Conservation (phyloP, 2,113 vertebrate species). For the Labeo rohita region DNA sequence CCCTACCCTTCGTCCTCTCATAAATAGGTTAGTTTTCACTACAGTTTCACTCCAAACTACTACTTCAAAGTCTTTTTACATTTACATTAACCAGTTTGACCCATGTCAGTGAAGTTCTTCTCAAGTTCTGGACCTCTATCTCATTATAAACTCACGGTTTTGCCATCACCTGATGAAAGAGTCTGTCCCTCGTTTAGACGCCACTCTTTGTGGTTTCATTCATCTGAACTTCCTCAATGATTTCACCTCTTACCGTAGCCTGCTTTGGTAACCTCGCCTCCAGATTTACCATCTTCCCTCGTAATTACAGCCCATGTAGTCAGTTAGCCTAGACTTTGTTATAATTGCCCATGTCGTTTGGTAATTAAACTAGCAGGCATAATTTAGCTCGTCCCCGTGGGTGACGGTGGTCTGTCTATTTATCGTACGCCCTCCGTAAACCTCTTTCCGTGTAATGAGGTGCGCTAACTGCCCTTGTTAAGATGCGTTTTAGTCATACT, state of each 20-base stretch:
- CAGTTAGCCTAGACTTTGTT: slow-evolving; percentile 47
- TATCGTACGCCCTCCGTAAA: slow-evolving; percentile 44
- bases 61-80: background rate
- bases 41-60: background rate
- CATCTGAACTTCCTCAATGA: background rate
- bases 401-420: slow-evolving; percentile 59
- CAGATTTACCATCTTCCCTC: background rate
- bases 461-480: slow-evolving; percentile 64
- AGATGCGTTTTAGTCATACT: slow-evolving; percentile 42
- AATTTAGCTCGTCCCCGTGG: slow-evolving; percentile 55
- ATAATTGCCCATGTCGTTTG: slow-evolving; percentile 56
- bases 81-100: background rate
- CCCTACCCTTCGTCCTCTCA: background rate
- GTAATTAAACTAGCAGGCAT: slow-evolving; percentile 60
- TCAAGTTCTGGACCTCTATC: background rate
- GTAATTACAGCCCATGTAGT: slow-evolving; percentile 8
- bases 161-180: background rate
- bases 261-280: slow-evolving; percentile 4
- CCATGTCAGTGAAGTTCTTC: background rate
- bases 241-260: background rate
- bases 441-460: slow-evolving; percentile 55
- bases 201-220: background rate
- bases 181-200: background rate
- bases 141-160: background rate
- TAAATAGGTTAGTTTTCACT: background rate